These are phyloP conservation scores for Hyles vespertilio DNA, from an alignment of 1,140 invertebrate species.

Conservation along the genomic window DNA sequence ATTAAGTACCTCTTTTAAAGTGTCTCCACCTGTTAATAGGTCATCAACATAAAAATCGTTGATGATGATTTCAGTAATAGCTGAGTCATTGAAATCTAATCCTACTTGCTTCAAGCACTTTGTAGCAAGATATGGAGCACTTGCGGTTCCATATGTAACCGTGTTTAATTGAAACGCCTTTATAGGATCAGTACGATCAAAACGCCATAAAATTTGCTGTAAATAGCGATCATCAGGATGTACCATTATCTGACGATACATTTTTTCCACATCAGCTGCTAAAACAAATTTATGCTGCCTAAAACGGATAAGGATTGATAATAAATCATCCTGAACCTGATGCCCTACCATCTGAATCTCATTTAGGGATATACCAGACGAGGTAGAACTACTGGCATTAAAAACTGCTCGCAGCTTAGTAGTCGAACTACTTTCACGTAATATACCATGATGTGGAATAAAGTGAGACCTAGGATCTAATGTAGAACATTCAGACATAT, in stretches of 20 bases:
- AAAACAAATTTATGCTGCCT: conserved; percentile 10
- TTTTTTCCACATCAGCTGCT: conserved; percentile 29
- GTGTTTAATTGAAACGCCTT: conserved; percentile 2
- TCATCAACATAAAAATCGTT: conserved; percentile 73
- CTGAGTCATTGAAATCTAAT: conserved; percentile 15
- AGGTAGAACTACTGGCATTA: too few species aligned
- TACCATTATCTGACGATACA: conserved; percentile 57
- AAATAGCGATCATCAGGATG: conserved; percentile 7
- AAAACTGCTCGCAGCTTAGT: too few species aligned
- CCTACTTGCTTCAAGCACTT: conserved; percentile 22
- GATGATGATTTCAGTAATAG: conserved; percentile 25
- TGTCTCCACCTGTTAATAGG: conserved; percentile 47
- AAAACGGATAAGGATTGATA: conserved; percentile 5
- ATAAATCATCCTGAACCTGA: conserved; percentile 3
- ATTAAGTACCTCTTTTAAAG: conserved; percentile 15
- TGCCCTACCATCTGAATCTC: conserved; percentile 5
- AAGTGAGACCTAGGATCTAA: neutral
- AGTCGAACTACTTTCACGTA: too few species aligned
- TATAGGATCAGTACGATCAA: neutral
- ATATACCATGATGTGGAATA: too few species aligned
- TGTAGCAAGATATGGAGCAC: conserved; percentile 22
- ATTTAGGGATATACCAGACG: neutral
- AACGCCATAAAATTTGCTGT: conserved; percentile 4
- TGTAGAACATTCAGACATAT: conserved; percentile 17
- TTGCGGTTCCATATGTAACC: conserved; percentile 15